A percentile compares a stretch with the other conserved stretches of the same genome.
phyloP scores from a whole-genome alignment of 2,888 invertebrate species.

The Shargacucullia verbasci region DNA sequence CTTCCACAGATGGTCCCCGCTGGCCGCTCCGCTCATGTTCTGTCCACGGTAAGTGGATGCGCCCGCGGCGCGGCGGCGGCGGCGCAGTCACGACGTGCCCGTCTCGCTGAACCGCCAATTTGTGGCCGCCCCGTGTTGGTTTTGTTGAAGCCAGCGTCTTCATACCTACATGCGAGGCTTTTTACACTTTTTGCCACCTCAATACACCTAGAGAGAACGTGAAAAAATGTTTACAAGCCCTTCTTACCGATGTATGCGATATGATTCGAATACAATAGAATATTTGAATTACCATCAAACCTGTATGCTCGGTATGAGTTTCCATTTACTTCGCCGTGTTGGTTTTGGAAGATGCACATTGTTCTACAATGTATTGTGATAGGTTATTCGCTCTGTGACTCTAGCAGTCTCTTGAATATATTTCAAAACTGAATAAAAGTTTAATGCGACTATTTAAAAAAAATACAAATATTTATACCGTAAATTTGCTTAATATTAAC shows the following conservation, averaged over 20 bases:
- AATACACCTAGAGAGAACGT: conserved; percentile 61
- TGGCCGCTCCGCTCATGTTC: conserved; percentile 64
- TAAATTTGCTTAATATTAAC: conserved; percentile 50
- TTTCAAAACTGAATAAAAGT: conserved; percentile 19
- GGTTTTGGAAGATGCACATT: conserved; percentile 44
- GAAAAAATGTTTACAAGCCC: conserved; percentile 66
- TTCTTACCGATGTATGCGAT: conserved; percentile 54
- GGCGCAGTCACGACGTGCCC: conserved; percentile 84
- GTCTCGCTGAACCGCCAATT: conserved; percentile 86
- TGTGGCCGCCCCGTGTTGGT: conserved; percentile 88
- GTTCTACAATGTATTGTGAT: conserved; percentile 29
- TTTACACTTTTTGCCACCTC: conserved; percentile 79
- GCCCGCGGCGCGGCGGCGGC: conserved; percentile 79
- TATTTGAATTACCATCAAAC: conserved; percentile 57
- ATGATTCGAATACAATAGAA: conserved; percentile 62
- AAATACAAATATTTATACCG: conserved; percentile 9
- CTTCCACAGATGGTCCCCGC: conserved; percentile 20
- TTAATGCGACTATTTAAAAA: conserved; percentile 5
- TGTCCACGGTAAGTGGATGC: conserved; percentile 47
- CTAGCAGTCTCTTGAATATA: conserved; percentile 25
- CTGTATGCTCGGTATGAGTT: conserved; percentile 44
- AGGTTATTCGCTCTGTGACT: conserved; percentile 10
- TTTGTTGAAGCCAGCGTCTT: conserved; percentile 87
- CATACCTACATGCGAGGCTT: conserved; percentile 78
- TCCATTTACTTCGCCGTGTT: conserved; percentile 49